A percentile compares a stretch with the other conserved stretches of the same genome.
phyloP scores from a whole-genome alignment of 2,113 vertebrate genomes.

The Noctilio leporinus region DNA sequence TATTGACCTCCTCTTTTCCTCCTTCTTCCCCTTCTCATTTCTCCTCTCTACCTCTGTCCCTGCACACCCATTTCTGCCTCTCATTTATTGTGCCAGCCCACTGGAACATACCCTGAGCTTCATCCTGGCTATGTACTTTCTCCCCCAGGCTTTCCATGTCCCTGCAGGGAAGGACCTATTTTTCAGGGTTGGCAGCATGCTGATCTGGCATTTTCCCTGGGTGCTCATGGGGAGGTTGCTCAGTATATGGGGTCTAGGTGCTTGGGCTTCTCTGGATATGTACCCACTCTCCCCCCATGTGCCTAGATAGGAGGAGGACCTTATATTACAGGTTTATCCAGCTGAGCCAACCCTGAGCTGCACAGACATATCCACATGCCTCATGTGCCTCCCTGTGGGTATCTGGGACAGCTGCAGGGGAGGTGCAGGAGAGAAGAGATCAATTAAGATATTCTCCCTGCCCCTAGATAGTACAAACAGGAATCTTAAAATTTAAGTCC shows the following conservation, averaged over 20 bases:
- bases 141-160: not conserved
- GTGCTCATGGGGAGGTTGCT: too few species aligned
- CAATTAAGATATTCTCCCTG: not conserved
- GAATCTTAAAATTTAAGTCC: not conserved
- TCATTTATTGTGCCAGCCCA: not conserved
- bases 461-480: not conserved
- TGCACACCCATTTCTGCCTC: rapidly evolving
- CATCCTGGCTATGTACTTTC: not conserved
- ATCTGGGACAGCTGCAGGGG: constrained; percentile 30
- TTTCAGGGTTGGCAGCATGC: not conserved
- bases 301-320: not conserved
- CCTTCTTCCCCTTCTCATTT: not conserved
- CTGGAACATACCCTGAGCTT: not conserved
- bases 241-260: too few species aligned
- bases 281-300: not conserved
- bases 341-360: not conserved
- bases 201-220: not conserved
- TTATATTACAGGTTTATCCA: not conserved
- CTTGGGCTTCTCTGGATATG: not conserved
- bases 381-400: constrained; percentile 61
- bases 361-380: not conserved
- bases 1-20: not conserved
- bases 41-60: not conserved
- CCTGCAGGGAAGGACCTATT: not conserved
- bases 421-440: not conserved